Evolutionary conservation across 2,113 vertebrate species (phyloP), one percentile per base, ranked within the genome.

Genomic region (Spilogale gracilis): DNA sequence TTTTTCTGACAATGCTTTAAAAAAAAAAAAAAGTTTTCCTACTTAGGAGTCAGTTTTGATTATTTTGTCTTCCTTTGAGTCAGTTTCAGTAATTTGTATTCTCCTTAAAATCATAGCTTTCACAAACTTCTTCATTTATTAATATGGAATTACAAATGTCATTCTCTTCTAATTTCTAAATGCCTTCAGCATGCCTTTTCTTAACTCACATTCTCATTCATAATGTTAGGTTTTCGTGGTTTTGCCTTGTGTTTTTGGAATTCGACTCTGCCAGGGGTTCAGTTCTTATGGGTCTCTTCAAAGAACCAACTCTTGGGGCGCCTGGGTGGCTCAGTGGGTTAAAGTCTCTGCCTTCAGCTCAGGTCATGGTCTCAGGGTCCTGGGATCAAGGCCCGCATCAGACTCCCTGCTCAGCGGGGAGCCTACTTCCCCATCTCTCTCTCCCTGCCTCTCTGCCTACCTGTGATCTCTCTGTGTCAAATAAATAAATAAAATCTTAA

Each of bases 21-120:
- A 48, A 76, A 45, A 74, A 74, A 74, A 91, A 54, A 82, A 43
- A n/a, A 27, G 45, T 93, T 61, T 32, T 38, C 45, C 30, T 83
- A 30, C 17, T 86, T 92, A 80, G 38, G 13, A 73, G 20, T 87
- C 12, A 8, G 73, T 97, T 65, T 25, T 96, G 17, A 76, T 95
- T 93, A 32, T 87, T 87, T 91, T 83, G 25, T 85, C 82, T 84
- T 81, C 92, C 69, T 85, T 90, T 86, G 17, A 87, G 48, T 88
- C 60, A 58, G 23, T 91, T 88, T 95, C 50, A 83, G 11, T 79
- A 63, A 78, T 91, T 83, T 88, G 9, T 85, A 23, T 56, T 91
- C 94, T 38, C 63, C 63, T 32, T 65, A 32, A 69, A 69, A 38
- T 38, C 67, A 20, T 38, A 9, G 1, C n/a, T 69, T 38, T 69